Conservation (phyloP, 2,113 vertebrate genomes). For the Cairina moschata region DNA sequence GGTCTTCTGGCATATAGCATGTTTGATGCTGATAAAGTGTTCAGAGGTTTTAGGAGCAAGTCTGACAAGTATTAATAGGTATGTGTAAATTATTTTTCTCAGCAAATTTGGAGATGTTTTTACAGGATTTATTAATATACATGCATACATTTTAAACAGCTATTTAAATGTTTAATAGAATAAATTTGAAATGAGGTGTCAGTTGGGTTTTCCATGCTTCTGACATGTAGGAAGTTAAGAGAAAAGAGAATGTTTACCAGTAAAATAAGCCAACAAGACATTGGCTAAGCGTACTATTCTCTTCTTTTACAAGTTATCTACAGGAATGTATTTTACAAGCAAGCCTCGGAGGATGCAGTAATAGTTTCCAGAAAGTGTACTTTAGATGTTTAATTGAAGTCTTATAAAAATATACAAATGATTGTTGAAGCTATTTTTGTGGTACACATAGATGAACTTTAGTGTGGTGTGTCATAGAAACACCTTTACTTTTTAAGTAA, state of each 20-base stretch:
- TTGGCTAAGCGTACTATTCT: not conserved
- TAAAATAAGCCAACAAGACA: not conserved
- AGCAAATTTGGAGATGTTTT: not conserved
- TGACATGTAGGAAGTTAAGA: not conserved
- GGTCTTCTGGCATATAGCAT: not conserved
- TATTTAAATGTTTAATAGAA: not conserved
- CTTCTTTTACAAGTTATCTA: not conserved
- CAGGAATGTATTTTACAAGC: not conserved
- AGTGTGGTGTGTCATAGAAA: not conserved
- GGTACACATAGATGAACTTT: not conserved
- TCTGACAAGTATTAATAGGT: not conserved
- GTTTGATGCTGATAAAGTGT: not conserved
- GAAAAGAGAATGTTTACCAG: not conserved
- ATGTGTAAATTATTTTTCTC: not conserved
- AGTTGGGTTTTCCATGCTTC: not conserved
- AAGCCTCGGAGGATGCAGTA: not conserved
- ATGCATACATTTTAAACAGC: not conserved
- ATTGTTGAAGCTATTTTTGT: conserved; percentile 7
- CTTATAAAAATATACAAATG: not conserved
- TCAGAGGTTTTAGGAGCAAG: not conserved
- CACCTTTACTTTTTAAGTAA: not conserved
- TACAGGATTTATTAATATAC: not conserved
- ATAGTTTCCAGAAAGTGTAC: not conserved
- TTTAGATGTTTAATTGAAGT: not conserved
- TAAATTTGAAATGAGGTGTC: not conserved